Percentiles rank a stretch among this genome's conserved stretches.
Conservation (phyloP, 2,113 vertebrate genomes). For the Mastomys natalensis region DNA sequence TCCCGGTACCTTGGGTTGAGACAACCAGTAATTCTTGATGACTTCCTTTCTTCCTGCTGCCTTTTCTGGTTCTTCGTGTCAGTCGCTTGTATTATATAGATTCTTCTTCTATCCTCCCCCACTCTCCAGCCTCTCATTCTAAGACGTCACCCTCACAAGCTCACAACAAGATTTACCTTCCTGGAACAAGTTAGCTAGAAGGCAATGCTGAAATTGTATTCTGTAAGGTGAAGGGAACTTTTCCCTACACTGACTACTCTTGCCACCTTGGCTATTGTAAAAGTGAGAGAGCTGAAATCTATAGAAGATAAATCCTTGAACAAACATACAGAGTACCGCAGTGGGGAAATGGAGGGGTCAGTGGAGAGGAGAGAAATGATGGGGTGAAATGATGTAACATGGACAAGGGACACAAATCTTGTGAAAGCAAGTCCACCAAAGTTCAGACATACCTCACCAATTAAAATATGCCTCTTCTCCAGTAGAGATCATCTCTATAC, state of each 20-base stretch:
- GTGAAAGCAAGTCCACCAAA: background rate
- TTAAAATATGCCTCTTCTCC: background rate
- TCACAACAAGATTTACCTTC: background rate
- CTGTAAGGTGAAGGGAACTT: background rate
- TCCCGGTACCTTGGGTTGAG: too few relatives aligned
- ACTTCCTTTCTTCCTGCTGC: background rate
- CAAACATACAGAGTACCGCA: background rate
- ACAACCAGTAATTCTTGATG: too few relatives aligned
- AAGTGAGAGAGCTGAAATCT: background rate
- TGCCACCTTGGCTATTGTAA: background rate
- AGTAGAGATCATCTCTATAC: background rate
- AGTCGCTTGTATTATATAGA: background rate
- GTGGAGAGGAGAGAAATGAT: background rate
- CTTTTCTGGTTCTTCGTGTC: background rate
- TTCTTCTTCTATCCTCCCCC: background rate
- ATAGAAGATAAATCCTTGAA: background rate
- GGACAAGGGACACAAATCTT: background rate
- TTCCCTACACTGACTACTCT: background rate
- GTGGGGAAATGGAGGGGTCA: background rate
- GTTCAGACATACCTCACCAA: background rate
- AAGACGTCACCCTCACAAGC: background rate
- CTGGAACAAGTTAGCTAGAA: background rate
- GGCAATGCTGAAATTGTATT: background rate
- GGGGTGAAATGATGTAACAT: background rate
- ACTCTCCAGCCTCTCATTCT: background rate